A percentile compares a stretch with the other conserved stretches of the same genome.
These are phyloP conservation scores for Cryptoblepharus egeriae DNA, from an alignment of 2,797 vertebrate genomes.

Conservation along the genomic window DNA sequence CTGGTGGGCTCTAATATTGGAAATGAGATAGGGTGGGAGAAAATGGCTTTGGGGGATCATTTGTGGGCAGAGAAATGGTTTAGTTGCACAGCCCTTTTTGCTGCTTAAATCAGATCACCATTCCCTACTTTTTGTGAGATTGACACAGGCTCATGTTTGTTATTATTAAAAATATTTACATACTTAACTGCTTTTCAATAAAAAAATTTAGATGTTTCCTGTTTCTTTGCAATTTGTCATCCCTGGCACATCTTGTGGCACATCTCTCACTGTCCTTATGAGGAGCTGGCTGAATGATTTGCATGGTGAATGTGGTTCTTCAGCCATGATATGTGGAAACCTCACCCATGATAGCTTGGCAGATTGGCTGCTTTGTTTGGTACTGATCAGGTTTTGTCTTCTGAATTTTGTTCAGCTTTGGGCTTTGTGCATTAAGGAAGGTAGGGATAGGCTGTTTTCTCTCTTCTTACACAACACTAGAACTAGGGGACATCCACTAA, in stretches of 20 bases:
- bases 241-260: not conserved
- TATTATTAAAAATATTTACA: too few species aligned
- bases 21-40: not conserved
- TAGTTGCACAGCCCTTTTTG: not conserved
- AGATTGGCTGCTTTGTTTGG: not conserved
- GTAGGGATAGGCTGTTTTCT: too few species aligned
- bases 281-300: not conserved
- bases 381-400: not conserved
- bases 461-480: too few species aligned
- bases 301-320: not conserved
- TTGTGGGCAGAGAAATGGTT: not conserved
- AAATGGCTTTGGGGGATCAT: not conserved
- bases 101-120: not conserved
- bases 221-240: not conserved
- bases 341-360: not conserved
- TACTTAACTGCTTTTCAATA: too few species aligned
- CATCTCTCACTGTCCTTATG: not conserved
- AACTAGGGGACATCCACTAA: too few species aligned
- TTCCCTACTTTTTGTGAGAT: not conserved
- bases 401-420: not conserved
- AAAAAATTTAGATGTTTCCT: too few species aligned
- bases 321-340: not conserved
- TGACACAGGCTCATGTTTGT: not conserved
- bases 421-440: not conserved
- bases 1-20: not conserved